Base-by-base conservation (phyloP, 1,140 invertebrate species). In the Hyles vespertilio region DNA sequence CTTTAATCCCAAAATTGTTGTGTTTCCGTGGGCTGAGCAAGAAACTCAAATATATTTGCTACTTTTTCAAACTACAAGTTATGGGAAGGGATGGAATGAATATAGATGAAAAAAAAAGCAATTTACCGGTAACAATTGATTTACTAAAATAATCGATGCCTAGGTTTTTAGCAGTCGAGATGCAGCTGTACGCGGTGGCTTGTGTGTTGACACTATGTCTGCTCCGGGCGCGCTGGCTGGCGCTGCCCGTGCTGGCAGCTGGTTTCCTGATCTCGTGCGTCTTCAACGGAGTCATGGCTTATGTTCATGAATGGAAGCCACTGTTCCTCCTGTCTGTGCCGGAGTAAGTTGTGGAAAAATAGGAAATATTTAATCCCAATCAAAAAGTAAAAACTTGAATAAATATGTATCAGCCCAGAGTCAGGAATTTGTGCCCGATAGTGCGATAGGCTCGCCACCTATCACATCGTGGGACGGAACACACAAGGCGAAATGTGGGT, bases 111-210 rank as follows among this genome's bases (percentile, higher is more conserved):
- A 46, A 45, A 46, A 45, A 11, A 46, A 10, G 11, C 44, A 46
- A 7, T 33, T 12, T 33, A 32, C 2, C 10, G 6, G 32, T 51
- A 32, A 32, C 33, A 9, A 10, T 33, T 33, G 3, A 51, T 51
- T 36, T 22, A n/a, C 32, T 44, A 51, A 9, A 22, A 22, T 22
- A 22, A 22, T 22, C 22, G 22, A 22, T 22, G 22, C 22, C 9
- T 56, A 78, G 75, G 75, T 79, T 67, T 47, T 7, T 79, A 12
- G 72, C 74, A 3, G 70, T 69, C 6, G 77, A 79, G 48, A 65
- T 74, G 63, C 77, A 79, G 52, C 51, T 79, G 40, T 70, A 67
- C 51, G 12, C 70, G 2, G 10, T 69, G 40, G 64, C 63, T 0
- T 36, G 60, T 2, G 32, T 55, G 4, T n/a, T 79, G 53, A 67